Evolutionary conservation across 1,140 invertebrate species (phyloP).

Genomic region (Cyphomyrmex costatus): DNA sequence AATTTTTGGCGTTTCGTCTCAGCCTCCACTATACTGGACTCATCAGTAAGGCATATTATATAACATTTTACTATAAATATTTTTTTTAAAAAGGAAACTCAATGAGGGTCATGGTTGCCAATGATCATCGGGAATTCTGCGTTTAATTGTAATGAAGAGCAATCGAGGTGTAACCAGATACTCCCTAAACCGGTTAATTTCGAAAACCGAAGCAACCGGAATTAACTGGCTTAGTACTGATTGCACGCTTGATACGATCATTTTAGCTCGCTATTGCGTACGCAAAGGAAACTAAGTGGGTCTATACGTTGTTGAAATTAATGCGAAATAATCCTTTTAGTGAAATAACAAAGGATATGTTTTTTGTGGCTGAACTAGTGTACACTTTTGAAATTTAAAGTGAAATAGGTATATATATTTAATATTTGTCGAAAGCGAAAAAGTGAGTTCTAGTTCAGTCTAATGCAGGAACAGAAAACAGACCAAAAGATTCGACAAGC

Average conservation of each 20-base stretch:
- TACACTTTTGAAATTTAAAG: too few relatives aligned
- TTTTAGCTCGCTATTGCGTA: neutral
- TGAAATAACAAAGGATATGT: constrained; percentile 3
- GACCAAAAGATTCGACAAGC: neutral
- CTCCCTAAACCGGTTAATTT: constrained; percentile 6
- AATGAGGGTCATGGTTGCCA: too few relatives aligned
- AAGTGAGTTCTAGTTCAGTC: too few relatives aligned
- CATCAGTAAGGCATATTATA: too few relatives aligned
- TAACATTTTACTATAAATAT: too few relatives aligned
- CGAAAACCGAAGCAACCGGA: neutral
- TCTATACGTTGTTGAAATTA: neutral
- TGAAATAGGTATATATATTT: too few relatives aligned
- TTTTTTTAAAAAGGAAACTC: too few relatives aligned
- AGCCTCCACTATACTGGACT: too few relatives aligned
- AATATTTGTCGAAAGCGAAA: too few relatives aligned
- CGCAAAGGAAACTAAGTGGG: neutral
- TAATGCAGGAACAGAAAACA: too few relatives aligned
- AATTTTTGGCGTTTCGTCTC: too few relatives aligned
- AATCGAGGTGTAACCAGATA: neutral
- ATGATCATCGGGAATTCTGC: neutral
- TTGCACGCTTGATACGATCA: constrained; percentile 1
- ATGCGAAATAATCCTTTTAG: neutral
- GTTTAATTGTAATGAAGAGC: neutral
- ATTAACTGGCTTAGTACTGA: neutral
- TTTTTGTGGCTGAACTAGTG: too few relatives aligned